A percentile compares a stretch with the other conserved stretches of the same genome.
Evolutionary conservation across 2,113 vertebrate genomes (phyloP).

Genomic region (Chelonoidis abingdonii): DNA sequence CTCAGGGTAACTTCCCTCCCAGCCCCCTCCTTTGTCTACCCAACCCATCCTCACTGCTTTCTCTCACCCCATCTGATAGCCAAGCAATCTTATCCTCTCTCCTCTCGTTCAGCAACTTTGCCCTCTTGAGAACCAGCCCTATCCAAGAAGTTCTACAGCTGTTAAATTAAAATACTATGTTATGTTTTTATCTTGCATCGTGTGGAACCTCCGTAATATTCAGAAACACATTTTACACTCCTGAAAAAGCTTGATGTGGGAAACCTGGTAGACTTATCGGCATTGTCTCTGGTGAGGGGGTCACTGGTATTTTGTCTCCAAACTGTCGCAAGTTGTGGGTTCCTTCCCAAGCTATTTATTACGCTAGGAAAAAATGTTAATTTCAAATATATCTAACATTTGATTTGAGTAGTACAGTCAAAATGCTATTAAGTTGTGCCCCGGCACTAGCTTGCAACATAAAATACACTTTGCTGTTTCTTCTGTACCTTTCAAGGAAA

Average conservation of each 20-base stretch:
- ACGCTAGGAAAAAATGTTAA: slow-evolving; percentile 29
- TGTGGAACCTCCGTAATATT: neutral
- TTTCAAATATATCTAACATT: neutral
- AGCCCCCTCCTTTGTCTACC: neutral
- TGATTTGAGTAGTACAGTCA: neutral
- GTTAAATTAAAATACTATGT: neutral
- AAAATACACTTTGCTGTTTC: neutral
- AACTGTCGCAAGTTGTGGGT: neutral
- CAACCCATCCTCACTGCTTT: neutral
- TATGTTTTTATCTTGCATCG: neutral
- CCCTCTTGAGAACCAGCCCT: neutral
- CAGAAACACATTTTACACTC: slow-evolving; percentile 18
- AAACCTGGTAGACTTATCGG: neutral
- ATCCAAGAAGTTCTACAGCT: neutral
- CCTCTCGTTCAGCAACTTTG: neutral
- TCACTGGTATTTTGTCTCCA: slow-evolving; percentile 9
- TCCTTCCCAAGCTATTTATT: neutral
- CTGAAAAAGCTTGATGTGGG: neutral
- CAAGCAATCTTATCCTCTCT: neutral
- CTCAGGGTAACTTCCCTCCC: neutral
- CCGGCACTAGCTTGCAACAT: neutral
- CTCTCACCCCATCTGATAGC: neutral
- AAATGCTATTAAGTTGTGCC: neutral
- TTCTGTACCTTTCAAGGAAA: neutral
- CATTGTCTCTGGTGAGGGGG: neutral